phyloP scores from a whole-genome alignment of 2,113 vertebrate species.

The Aplodontia rufa region DNA sequence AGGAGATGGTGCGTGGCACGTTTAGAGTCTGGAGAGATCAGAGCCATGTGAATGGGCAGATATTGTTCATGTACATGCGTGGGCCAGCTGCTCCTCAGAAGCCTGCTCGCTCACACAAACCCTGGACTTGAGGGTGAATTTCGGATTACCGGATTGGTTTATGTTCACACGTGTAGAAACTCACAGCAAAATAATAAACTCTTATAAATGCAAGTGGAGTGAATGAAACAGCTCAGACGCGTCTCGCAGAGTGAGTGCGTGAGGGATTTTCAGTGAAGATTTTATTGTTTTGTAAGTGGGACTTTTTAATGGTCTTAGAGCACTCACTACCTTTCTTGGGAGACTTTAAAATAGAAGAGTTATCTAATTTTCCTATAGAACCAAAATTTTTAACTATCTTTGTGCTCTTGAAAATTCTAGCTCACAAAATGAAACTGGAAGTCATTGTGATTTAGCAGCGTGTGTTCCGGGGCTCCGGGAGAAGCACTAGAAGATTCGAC shows the following conservation, averaged over 20 bases:
- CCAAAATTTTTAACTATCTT: neutral
- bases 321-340: neutral
- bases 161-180: neutral
- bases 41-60: rapidly evolving
- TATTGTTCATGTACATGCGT: neutral
- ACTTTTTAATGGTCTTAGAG: neutral
- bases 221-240: too few relatives aligned
- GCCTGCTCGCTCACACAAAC: neutral
- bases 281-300: neutral
- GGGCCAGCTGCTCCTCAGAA: neutral
- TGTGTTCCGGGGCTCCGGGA: neutral
- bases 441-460: constrained; percentile 10
- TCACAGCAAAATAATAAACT: neutral
- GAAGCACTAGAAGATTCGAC: neutral
- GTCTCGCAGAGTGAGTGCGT: too few relatives aligned
- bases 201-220: neutral
- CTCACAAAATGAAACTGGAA: constrained; percentile 71
- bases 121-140: neutral
- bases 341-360: constrained; percentile 15
- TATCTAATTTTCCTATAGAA: neutral
- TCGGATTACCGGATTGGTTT: neutral
- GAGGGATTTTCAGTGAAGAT: neutral
- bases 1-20: neutral
- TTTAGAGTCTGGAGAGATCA: neutral
- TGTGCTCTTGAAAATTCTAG: neutral